These are phyloP conservation scores for Virgularia gustaviana DNA, from an alignment of 92 coral and sea anemone species.

Conservation along the genomic window DNA sequence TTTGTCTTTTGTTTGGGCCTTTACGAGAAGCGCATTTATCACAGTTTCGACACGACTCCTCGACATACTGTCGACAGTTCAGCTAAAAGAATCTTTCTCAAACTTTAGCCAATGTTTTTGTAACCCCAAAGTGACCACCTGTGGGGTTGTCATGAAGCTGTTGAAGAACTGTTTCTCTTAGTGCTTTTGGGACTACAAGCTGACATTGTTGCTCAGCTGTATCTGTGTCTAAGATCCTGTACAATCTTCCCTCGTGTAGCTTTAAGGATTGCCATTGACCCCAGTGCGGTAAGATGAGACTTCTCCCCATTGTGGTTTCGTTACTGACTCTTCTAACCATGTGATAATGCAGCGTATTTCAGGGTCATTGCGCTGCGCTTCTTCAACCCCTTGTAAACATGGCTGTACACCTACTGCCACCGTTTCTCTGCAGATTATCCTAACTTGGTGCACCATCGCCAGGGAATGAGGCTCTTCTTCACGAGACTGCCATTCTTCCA, in stretches of 20 bases:
- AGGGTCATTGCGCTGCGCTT: conserved; percentile 28
- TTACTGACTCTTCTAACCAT: conserved; percentile 4
- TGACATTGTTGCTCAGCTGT: conserved; percentile 26
- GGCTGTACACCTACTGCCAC: too few relatives aligned
- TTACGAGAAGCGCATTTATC: conserved; percentile 44
- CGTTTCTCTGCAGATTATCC: too few relatives aligned
- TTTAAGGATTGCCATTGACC: conserved; percentile 34
- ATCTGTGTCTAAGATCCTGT: conserved; percentile 25
- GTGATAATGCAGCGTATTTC: neutral
- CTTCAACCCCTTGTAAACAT: too few relatives aligned
- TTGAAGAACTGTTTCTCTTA: conserved; percentile 8
- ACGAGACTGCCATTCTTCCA: neutral
- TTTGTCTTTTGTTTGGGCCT: conserved; percentile 29
- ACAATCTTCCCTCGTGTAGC: conserved; percentile 25
- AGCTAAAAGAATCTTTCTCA: conserved; percentile 44
- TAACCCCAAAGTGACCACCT: conserved; percentile 48
- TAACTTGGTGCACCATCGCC: too few relatives aligned
- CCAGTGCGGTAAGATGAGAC: conserved; percentile 30
- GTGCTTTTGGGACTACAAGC: conserved; percentile 31
- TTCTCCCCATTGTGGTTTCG: conserved; percentile 14
- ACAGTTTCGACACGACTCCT: conserved; percentile 45
- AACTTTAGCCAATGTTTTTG: conserved; percentile 38
- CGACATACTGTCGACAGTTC: conserved; percentile 31
- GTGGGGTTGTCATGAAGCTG: conserved; percentile 39
- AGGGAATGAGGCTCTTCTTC: too few relatives aligned